phyloP scores from a whole-genome alignment of 2,113 vertebrate species.

The Sus scrofa region T2T-Sscrofa CM000812.6:120403501-120404000 shows the following conservation, averaged over 20 bases:
- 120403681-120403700: not conserved
- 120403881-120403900: not conserved
- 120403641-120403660: slow-evolving; percentile 4
- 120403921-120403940: not conserved
- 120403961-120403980: not conserved
- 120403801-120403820: not conserved
- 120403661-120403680: not conserved
- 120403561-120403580: not conserved
- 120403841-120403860: not conserved
- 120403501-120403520: not conserved
- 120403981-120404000: not conserved
- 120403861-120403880: not conserved
- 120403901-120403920: not conserved
- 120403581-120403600: not conserved
- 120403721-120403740: not conserved
- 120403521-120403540: not conserved
- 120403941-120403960: not conserved
- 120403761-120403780: not conserved
- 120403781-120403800: not conserved
- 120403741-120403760: not conserved
- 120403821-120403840: not conserved
- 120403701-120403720: not conserved
- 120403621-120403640: slow-evolving; percentile 7
- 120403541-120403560: not conserved
- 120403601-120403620: not conserved